These are phyloP conservation scores for Euwallacea fornicatus DNA, from an alignment of 1,140 invertebrate species.

Conservation along the genomic window DNA sequence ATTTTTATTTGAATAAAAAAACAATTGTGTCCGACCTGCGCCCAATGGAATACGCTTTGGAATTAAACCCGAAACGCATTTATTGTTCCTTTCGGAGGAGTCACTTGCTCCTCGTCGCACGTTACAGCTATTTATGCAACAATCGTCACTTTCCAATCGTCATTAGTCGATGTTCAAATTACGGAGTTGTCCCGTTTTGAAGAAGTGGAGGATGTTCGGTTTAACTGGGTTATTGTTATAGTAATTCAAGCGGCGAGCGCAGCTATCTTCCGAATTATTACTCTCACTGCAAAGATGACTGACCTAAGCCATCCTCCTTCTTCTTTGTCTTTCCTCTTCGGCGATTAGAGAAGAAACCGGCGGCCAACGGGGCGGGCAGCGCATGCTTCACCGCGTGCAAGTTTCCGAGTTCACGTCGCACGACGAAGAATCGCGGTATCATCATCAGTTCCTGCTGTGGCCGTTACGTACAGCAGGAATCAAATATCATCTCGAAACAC, in stretches of 20 bases:
- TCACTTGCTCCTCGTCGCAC: too few species aligned
- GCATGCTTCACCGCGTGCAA: conserved; percentile 36
- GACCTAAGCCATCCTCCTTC: conserved; percentile 19
- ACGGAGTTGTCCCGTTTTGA: background rate
- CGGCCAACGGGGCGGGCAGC: conserved; percentile 5
- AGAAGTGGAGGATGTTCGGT: background rate
- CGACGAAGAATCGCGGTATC: conserved; percentile 19
- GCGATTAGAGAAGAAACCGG: background rate
- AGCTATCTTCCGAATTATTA: conserved; percentile 12
- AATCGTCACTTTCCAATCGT: background rate
- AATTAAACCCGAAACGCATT: too few species aligned
- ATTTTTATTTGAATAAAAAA: too few species aligned
- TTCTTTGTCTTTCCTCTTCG: conserved; percentile 5
- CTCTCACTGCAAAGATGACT: conserved; percentile 15
- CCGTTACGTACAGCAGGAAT: conserved; percentile 21
- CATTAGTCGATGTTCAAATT: background rate
- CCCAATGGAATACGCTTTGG: too few species aligned
- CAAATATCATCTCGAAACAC: conserved; percentile 5
- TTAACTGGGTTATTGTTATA: conserved; percentile 22
- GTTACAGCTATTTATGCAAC: too few species aligned
- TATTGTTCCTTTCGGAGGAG: too few species aligned
- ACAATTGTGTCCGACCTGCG: too few species aligned
- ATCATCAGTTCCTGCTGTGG: conserved; percentile 19
- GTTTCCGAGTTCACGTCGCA: conserved; percentile 32
- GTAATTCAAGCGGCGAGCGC: conserved; percentile 14